Evolutionary conservation across 2,113 vertebrate species (phyloP), one percentile per base, ranked within the genome.

Genomic region (Bolborhynchus lineola): DNA sequence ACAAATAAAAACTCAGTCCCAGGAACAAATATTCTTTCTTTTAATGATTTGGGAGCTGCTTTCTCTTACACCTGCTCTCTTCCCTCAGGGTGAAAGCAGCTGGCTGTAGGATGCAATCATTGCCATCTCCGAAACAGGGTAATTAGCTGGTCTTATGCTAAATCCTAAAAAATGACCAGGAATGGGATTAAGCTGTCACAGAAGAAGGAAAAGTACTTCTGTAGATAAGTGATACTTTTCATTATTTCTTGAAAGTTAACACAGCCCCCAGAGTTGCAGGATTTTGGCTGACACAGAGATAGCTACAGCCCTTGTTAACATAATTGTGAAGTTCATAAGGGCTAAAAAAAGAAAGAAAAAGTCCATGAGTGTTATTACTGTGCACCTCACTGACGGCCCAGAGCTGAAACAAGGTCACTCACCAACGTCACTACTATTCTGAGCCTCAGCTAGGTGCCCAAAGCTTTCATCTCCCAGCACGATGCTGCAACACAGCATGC

Each of bases 321-420:
- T 7, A 24, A 41, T 4, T 0, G 0, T 13, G 13, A 88, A 26
- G 26, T 10, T 31, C 82, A 24, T 16, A 28, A 1, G 4, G 13
- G 33, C 46, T 67, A 50, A 78, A 83, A 78, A 37, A 13, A 59
- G 42, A 55, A 6, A n/a, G 14, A 29, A 64, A 47, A 63, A 52
- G 29, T 24, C 59, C 9, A 3, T 0, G 5, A 53, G 29, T 4
- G 7, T 29, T 62, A 24, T 19, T 52, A 59, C 7, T 18, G 39
- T 42, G 26, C 1, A 0, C 31, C 57, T 83, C 77, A 33, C 20
- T 0, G 2, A 21, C 0, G 2, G 65, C 29, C 49, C 24, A 69
- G 31, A 86, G 28, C 8, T 0, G 0, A 67, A 29, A 33, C 0
- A 0, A 62, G 33, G 53, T 78, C 0, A 3, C 19, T 78, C 42